Percentiles rank a stretch among this genome's conserved stretches.
Conservation (phyloP, 1,140 invertebrate genomes). For the Aporrectodea caliginosa region DNA sequence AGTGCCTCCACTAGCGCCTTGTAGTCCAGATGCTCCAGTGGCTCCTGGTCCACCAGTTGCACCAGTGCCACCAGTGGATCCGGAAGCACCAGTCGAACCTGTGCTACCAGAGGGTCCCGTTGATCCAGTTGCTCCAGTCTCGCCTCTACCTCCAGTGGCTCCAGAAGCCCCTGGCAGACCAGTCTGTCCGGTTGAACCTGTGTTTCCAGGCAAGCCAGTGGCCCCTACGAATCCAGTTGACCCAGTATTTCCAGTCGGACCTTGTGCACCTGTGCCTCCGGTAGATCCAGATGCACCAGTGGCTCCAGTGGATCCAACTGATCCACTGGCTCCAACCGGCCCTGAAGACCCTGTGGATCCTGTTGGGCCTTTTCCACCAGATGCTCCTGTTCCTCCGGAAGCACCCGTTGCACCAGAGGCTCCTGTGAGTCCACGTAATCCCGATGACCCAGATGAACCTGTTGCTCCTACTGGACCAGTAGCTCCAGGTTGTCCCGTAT, state of each 20-base stretch:
- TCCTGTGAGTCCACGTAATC: not conserved
- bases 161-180: not conserved
- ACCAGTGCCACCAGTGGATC: conserved; percentile 12
- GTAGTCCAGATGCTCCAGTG: not conserved
- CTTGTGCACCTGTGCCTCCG: not conserved
- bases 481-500: not conserved
- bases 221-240: not conserved
- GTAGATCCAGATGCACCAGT: conserved; percentile 9
- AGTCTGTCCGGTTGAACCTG: not conserved
- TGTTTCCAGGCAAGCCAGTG: not conserved
- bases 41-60: not conserved
- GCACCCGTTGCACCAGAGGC: not conserved
- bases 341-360: not conserved
- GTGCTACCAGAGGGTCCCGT: not conserved
- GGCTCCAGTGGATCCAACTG: conserved; percentile 13
- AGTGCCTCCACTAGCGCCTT: not conserved
- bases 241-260: not conserved
- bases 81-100: conserved; percentile 2
- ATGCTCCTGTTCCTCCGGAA: conserved; percentile 1
- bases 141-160: not conserved
- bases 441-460: not conserved
- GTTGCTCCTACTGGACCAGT: not conserved
- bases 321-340: conserved; percentile 5
- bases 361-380: not conserved
- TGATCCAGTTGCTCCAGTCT: conserved; percentile 11